Conservation (phyloP, 2,797 vertebrate species). For the Pipistrellus pygmaeus region DNA sequence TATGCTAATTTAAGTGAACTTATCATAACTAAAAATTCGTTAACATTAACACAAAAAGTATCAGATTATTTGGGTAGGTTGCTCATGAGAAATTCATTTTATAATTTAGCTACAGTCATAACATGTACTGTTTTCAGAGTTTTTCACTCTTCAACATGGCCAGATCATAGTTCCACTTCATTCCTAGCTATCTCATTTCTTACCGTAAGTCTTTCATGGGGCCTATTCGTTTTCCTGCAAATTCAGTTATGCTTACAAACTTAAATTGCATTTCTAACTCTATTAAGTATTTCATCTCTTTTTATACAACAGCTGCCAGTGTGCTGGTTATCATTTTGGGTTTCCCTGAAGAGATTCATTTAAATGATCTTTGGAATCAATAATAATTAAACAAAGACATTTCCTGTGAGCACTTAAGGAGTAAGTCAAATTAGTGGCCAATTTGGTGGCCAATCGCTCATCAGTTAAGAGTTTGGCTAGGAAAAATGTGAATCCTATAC, state of each 20-base stretch:
- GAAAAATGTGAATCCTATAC: neutral
- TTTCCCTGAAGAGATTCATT: conserved; percentile 1
- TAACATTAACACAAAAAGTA: neutral
- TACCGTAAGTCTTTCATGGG: neutral
- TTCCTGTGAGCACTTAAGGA: neutral
- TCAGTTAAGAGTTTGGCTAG: neutral
- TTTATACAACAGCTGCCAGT: neutral
- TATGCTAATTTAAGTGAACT: neutral
- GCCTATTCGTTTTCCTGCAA: neutral
- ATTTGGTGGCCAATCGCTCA: neutral
- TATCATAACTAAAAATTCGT: neutral
- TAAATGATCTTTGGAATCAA: neutral
- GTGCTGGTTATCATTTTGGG: neutral
- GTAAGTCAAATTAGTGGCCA: neutral
- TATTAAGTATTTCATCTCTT: neutral
- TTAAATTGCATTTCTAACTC: neutral
- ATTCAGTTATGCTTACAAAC: neutral
- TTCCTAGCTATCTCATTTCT: neutral
- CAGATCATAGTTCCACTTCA: neutral
- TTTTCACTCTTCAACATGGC: neutral
- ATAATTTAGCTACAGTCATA: neutral
- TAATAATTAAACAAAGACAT: neutral
- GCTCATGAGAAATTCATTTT: neutral
- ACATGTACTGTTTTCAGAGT: fast-evolving
- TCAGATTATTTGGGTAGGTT: neutral